Base-by-base conservation (phyloP, 2,888 invertebrate species). In the Caenorhabditis angaria region DNA sequence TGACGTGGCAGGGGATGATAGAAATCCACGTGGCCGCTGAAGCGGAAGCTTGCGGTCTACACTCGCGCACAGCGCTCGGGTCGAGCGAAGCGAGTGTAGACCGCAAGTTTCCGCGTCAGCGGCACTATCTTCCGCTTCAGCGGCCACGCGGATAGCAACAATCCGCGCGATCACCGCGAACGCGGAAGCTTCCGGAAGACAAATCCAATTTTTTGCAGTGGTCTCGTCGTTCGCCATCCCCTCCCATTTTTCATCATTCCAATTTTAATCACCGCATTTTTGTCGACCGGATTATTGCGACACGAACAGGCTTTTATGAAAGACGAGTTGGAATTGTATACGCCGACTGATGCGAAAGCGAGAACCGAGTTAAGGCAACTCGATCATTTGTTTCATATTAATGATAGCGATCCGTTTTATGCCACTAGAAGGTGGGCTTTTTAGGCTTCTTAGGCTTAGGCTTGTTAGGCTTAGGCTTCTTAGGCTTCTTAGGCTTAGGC, bases 341-440 rank as follows among this genome's bases (percentile, higher is more conserved):
- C 87, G 25, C 87, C 87, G 14, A 85, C 84, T 14, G 83, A 87
- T 76, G 87, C 86, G 6, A 74, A 77, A 57, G 85, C 87, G 10
- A 59, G 83, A 24, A 60, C 64, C 8, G 87, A 87, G 59, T 54
- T 84, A 27, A 58, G 56, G 32, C 80, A 84, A 58, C 76, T 87
- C 51, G 84, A 86, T 63, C 41, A 58, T 20, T 71, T 84, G 20
- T 87, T 87, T 70, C 82, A 82, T 56, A 87, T 87, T 70, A 84
- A 87, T 74, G 87, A 87, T 74, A 80, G 82, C 4, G 85, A 86
- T 71, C 85, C 85, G 35, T 87, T 85, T 70, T 87, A 87, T 68
- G 84, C 86, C 14, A 82, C 82, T 0, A 65, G 87, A 65, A 79
- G 86, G 85, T 85, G 29, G 29, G 71, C 47, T n/a, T 64, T 55